Evolutionary conservation across 23 tunicate genomes (phyloP).

Genomic region (Corella eumyota): DNA sequence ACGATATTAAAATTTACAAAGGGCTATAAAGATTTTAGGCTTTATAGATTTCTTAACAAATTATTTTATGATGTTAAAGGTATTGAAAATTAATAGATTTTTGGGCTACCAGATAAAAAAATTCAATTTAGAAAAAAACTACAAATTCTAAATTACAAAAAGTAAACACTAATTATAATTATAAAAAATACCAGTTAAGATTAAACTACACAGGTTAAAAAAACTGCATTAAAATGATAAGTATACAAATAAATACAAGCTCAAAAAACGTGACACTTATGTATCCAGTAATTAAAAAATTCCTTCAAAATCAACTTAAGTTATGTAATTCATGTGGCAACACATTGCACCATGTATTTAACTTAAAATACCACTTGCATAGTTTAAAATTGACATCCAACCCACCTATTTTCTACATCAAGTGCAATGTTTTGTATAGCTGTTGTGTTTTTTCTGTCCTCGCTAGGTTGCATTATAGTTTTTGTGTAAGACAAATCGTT

Average conservation of each 20-base stretch:
- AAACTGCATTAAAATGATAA: background rate
- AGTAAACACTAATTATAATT: too few species aligned
- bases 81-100: too few species aligned
- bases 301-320: background rate
- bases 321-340: background rate
- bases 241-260: too few species aligned
- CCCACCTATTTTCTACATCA: conserved; percentile 11
- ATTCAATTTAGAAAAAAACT: too few species aligned
- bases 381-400: background rate
- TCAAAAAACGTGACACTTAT: too few species aligned
- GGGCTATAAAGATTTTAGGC: background rate
- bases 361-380: background rate
- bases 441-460: conserved; percentile 4
- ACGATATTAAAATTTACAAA: too few species aligned
- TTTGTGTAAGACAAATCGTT: conserved; percentile 20
- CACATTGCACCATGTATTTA: background rate
- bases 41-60: background rate
- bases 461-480: conserved; percentile 29
- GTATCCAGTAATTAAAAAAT: too few species aligned
- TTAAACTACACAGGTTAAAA: too few species aligned
- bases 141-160: too few species aligned
- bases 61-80: too few species aligned
- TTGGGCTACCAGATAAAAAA: too few species aligned
- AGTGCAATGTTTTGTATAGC: conserved; percentile 27
- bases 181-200: too few species aligned